Evolutionary conservation across 2,113 vertebrate genomes (phyloP), one percentile per base, ranked within the genome.

Genomic region (Semicossyphus pulcher): DNA sequence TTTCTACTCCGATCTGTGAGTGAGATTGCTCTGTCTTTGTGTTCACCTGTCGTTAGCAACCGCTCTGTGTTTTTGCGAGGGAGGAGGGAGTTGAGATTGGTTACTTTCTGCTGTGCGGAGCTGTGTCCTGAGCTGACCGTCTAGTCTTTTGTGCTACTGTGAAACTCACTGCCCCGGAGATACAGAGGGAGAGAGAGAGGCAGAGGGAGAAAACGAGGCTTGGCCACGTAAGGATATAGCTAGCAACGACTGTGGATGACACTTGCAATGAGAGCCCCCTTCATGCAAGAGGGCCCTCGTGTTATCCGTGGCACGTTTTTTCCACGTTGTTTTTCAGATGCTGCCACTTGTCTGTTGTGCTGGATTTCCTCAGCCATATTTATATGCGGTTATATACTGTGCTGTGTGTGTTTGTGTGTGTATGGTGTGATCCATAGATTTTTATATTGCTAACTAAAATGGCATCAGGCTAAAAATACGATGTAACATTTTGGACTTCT

Each of bases 81-180:
- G 23, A 20, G 25, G 6, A 1, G 7, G 10, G 28, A 25, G 20
- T 44, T 67, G 15, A 4, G 36, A 0, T 25, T 0, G 20, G 34
- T 41, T 47, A 36, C 44, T 80, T 52, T 59, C 20, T 26, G 20
- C 39, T 7, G 56, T 63, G 26, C 23, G 12, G 1, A 42, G 31
- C 28, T 18, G 44, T 67, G 81, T 80, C 81, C 66, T 70, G 57
- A 78, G 32, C 4, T 83, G 84, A 89, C 79, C 60, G 72, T 76
- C 70, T 80, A 18, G 73, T 56, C 74, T 72, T 64, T 85, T 67
- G 75, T 76, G 77, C 51, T 41, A 9, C 64, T 16, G 56, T 23
- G 54, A 32, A 37, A 67, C 44, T 61, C 54, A 10, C 29, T 62
- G 54, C 32, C 21, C 29, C 29, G 1, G 34, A 66, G 23, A 39